Percentiles rank a stretch among this genome's conserved stretches.
Conservation (phyloP, 2,888 invertebrate genomes). For the Globia sparganii region DNA sequence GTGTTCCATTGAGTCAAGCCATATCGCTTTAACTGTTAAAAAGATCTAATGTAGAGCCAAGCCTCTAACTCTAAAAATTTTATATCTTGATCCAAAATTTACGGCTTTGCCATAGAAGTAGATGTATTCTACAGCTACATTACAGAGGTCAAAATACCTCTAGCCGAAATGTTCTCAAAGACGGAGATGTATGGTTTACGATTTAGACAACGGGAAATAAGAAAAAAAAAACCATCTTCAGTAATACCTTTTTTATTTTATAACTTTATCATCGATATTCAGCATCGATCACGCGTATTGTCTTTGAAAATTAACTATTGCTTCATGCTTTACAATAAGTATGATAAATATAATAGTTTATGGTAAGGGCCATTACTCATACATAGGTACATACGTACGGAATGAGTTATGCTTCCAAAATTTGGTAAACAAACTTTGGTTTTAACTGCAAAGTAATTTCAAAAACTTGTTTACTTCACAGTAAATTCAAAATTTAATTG, state of each 20-base stretch:
- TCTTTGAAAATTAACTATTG: conserved; percentile 54
- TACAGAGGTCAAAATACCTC: no score
- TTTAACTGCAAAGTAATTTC: conserved; percentile 1
- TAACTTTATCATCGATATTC: conserved; percentile 38
- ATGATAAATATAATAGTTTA: neutral
- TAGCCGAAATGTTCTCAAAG: no score
- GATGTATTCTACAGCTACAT: no score
- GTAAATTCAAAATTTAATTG: neutral
- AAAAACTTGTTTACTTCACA: neutral
- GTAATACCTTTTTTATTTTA: conserved; percentile 45
- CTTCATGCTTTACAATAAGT: conserved; percentile 27
- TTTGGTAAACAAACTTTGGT: conserved; percentile 7
- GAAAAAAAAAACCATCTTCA: neutral
- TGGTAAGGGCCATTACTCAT: neutral
- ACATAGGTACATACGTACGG: neutral
- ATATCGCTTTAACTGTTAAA: no score
- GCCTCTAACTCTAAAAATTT: no score
- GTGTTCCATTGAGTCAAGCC: no score
- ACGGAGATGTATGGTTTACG: no score
- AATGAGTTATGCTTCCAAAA: conserved; percentile 14
- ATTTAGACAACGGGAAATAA: neutral
- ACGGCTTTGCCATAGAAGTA: no score
- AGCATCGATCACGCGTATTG: conserved; percentile 48
- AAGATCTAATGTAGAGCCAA: no score
- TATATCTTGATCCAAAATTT: no score